Base-by-base conservation (phyloP, 2,113 vertebrate genomes). In the Pituophis catenifer region DNA sequence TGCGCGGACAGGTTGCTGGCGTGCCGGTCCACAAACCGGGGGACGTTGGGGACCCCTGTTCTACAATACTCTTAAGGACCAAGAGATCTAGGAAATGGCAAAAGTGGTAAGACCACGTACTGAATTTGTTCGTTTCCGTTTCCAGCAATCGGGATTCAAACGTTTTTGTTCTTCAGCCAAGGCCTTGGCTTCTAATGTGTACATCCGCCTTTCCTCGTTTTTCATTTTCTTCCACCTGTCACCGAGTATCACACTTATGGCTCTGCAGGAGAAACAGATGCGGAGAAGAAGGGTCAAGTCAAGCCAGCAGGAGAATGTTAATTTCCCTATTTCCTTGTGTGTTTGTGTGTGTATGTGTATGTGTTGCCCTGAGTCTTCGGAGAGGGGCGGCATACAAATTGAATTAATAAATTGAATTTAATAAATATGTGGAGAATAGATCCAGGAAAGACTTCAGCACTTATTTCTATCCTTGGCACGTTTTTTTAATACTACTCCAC, bases 181-280 rank as follows among this genome's bases (percentile, higher is more conserved):
- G 96, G 99, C 99, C 97, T 99, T 99, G 97, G 99, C 99, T 98
- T 99, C 99, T 98, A 99, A 97, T 57, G 99, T 99, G 97, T 99
- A 99, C 98, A 99, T 98, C 96, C 98, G 98, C 93, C 99, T 98
- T 95, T 99, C 99, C 95, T 99, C 99, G 0, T 98, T 99, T 96
- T 99, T 99, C 99, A 99, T 99, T 96, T 99, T 99, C 98, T 99
- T 99, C 99, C 99, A 99, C 98, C 98, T 99, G 97, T 99, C 99
- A 75, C 99, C 99, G 23, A 99, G 98, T 97, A 99, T 99, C 97
- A 99, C 99, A 93, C 99, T 99, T 97, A 99, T 99, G 98, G 99
- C 99, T 99, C 99, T 99, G 97, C 75, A 97, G 97, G 94, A 96
- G 8, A 97, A 95, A 95, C 50, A 95, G 57, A 96, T 95, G 96